Conservation (phyloP, 2,797 vertebrate species). For the Melanotaenia nigrans region DNA sequence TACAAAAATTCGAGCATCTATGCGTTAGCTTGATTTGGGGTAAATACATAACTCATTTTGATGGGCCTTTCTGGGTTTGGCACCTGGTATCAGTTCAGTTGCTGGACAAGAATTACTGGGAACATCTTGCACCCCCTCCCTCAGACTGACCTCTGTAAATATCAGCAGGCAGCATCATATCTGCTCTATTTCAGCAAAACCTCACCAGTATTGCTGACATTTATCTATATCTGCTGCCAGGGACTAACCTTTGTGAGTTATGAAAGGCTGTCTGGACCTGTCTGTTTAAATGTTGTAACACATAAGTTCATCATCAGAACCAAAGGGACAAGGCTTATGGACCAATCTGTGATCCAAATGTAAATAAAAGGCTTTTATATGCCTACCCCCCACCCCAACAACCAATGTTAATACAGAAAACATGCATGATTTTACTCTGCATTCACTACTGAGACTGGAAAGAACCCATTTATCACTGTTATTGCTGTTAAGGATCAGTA, state of each 20-base stretch:
- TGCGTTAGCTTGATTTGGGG: neutral
- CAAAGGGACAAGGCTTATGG: slow-evolving; percentile 54
- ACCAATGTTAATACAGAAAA: slow-evolving; percentile 27
- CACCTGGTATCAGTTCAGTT: slow-evolving; percentile 11
- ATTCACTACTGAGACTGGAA: slow-evolving; percentile 9
- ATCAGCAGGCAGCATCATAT: slow-evolving; percentile 67
- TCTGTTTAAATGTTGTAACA: slow-evolving; percentile 76
- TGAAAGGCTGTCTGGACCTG: slow-evolving; percentile 62
- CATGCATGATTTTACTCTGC: neutral
- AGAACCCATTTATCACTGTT: slow-evolving; percentile 8
- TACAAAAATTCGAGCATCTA: neutral
- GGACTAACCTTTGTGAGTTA: slow-evolving; percentile 79
- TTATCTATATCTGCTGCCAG: slow-evolving; percentile 74
- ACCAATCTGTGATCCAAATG: slow-evolving; percentile 49
- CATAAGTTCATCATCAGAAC: slow-evolving; percentile 70
- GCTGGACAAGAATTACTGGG: slow-evolving; percentile 35
- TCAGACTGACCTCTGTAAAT: slow-evolving; percentile 64
- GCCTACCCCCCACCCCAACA: neutral
- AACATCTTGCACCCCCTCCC: slow-evolving; percentile 28
- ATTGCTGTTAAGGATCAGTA: slow-evolving; percentile 17
- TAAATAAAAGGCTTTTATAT: slow-evolving; percentile 47
- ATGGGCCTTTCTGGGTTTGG: slow-evolving; percentile 38
- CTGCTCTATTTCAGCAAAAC: slow-evolving; percentile 69
- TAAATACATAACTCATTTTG: slow-evolving; percentile 12
- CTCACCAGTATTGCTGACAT: slow-evolving; percentile 68